phyloP scores from a whole-genome alignment of 2,797 vertebrate species.

The Vultur gryphus region DNA sequence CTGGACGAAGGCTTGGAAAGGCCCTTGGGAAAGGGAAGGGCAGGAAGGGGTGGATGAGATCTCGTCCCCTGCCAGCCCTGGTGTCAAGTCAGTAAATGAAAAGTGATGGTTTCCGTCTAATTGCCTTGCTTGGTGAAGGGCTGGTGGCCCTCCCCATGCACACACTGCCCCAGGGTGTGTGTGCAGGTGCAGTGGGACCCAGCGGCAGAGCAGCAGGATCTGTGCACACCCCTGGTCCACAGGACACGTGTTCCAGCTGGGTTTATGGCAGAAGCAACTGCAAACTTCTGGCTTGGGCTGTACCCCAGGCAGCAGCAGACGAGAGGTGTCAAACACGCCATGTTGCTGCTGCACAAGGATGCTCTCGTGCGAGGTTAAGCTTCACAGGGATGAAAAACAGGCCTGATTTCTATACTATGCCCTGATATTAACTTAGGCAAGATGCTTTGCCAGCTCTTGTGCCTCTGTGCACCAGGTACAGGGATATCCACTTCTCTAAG shows the following conservation, averaged over 20 bases:
- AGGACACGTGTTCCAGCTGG: fast-evolving
- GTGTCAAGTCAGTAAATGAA: background rate
- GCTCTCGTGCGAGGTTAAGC: background rate
- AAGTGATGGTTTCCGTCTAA: background rate
- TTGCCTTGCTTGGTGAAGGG: background rate
- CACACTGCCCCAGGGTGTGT: fast-evolving
- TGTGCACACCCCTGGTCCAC: background rate
- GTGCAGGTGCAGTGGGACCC: background rate
- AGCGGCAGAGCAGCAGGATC: background rate
- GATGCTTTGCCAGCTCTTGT: background rate
- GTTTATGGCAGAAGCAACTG: background rate
- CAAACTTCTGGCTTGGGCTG: background rate
- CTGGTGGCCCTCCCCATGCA: background rate
- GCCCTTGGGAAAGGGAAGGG: background rate
- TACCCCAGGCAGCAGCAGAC: background rate
- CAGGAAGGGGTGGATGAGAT: background rate
- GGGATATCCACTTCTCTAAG: background rate
- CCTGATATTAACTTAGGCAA: background rate
- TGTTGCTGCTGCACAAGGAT: background rate
- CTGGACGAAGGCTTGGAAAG: background rate
- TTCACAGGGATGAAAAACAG: background rate
- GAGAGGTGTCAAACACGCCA: background rate
- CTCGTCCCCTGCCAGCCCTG: background rate
- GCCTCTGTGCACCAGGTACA: too few species aligned
- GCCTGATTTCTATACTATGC: background rate